Percentiles rank a stretch among this genome's conserved stretches.
These are phyloP conservation scores for Phalanger gymnotis DNA, from an alignment of 2,797 vertebrate genomes.

Conservation along the genomic window DNA sequence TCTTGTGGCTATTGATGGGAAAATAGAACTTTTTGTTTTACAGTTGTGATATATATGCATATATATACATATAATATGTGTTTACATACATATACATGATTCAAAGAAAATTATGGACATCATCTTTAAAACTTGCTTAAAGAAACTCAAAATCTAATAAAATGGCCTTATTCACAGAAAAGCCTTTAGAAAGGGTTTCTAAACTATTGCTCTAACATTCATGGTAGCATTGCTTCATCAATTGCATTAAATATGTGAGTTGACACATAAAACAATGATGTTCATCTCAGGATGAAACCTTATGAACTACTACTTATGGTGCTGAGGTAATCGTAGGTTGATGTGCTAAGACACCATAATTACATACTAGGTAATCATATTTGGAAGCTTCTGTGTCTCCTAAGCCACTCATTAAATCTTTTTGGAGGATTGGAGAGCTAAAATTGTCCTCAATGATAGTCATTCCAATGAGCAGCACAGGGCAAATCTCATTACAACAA, in stretches of 20 bases:
- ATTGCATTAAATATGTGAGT: constrained; percentile 35
- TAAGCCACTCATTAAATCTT: constrained; percentile 75
- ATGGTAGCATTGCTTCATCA: constrained; percentile 42
- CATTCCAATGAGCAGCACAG: constrained; percentile 59
- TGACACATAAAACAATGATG: constrained; percentile 25
- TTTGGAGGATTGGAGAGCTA: constrained; percentile 72
- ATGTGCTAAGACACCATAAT: constrained; percentile 70
- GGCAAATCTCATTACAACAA: constrained; percentile 31
- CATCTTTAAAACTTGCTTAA: neutral
- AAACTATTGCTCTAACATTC: constrained; percentile 43
- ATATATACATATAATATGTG: neutral
- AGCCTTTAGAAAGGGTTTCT: constrained; percentile 37
- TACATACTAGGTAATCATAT: constrained; percentile 69
- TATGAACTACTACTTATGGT: constrained; percentile 53
- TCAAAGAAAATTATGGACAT: constrained; percentile 49
- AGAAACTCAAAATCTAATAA: constrained; percentile 42
- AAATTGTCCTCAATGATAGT: constrained; percentile 75
- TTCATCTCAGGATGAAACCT: constrained; percentile 64
- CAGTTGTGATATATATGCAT: neutral
- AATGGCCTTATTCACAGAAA: constrained; percentile 11
- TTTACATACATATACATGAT: neutral
- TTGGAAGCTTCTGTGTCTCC: constrained; percentile 75
- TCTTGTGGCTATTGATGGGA: constrained; percentile 6
- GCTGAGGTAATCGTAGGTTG: constrained; percentile 70
- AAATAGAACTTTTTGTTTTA: constrained; percentile 47